phyloP scores from a whole-genome alignment of 2,797 vertebrate genomes.

The Chiloscyllium punctatum region DNA sequence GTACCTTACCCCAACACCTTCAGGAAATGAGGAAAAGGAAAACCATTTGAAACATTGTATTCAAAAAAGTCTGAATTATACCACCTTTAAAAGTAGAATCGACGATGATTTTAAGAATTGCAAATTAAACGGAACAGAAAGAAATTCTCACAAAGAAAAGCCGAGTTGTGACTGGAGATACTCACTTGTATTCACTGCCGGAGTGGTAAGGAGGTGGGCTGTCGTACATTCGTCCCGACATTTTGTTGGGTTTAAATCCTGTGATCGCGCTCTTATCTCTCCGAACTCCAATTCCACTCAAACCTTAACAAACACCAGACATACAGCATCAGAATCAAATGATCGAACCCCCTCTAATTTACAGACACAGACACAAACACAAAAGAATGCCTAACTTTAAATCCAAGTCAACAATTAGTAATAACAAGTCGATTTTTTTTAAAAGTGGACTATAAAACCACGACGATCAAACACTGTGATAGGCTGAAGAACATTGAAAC shows the following conservation, averaged over 20 bases:
- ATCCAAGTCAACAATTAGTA: background rate
- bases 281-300: background rate
- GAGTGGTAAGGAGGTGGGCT: slow-evolving; percentile 82
- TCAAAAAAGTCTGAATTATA: background rate
- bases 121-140: background rate
- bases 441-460: background rate
- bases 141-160: background rate
- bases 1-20: background rate
- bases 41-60: background rate
- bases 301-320: background rate
- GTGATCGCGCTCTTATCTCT: background rate
- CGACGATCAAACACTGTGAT: background rate
- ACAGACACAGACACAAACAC: background rate
- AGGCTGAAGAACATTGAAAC: background rate
- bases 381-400: no score
- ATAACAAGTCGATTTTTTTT: background rate
- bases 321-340: background rate
- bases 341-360: background rate
- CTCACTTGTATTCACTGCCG: slow-evolving; percentile 66
- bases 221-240: slow-evolving; percentile 71
- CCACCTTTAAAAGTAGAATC: background rate
- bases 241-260: slow-evolving; percentile 41
- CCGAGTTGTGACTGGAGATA: slow-evolving; percentile 42
- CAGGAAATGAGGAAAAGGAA: background rate
- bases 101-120: background rate